Percentiles rank a stretch among this genome's conserved stretches.
Conservation (phyloP, 2,113 vertebrate species). For the Oreocharis arfaki region DNA sequence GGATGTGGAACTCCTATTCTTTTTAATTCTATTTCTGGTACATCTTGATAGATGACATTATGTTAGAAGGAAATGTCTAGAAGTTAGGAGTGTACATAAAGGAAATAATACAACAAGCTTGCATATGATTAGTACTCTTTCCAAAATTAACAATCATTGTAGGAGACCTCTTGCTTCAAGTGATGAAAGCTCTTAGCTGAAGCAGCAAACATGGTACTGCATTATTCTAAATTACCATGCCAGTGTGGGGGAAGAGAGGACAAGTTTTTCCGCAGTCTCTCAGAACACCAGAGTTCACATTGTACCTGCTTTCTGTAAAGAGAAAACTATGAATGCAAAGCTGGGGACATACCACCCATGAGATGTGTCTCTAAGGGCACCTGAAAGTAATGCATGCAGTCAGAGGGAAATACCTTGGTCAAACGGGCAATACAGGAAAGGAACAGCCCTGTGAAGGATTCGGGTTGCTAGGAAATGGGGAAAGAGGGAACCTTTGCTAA, state of each 20-base stretch:
- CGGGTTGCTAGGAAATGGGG: background rate
- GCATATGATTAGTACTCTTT: background rate
- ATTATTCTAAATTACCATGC: background rate
- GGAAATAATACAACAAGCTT: background rate
- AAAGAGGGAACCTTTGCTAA: background rate
- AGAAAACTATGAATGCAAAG: background rate
- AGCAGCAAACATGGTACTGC: background rate
- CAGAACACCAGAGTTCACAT: background rate
- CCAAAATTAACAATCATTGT: background rate
- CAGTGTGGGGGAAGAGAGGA: rapidly evolving
- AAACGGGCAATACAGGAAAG: background rate
- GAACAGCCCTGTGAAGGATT: background rate
- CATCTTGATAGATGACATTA: background rate
- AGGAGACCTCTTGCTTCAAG: background rate
- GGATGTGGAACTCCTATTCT: background rate
- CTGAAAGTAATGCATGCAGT: background rate
- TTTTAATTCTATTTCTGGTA: background rate
- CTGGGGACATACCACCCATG: background rate
- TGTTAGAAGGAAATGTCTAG: background rate
- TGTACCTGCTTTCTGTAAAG: rapidly evolving
- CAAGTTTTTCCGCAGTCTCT: background rate
- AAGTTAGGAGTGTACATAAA: background rate
- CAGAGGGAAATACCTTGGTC: background rate
- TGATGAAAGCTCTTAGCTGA: background rate
- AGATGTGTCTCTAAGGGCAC: background rate